phyloP scores from a whole-genome alignment of 1,140 invertebrate genomes.

The Pomacea maculata region DNA sequence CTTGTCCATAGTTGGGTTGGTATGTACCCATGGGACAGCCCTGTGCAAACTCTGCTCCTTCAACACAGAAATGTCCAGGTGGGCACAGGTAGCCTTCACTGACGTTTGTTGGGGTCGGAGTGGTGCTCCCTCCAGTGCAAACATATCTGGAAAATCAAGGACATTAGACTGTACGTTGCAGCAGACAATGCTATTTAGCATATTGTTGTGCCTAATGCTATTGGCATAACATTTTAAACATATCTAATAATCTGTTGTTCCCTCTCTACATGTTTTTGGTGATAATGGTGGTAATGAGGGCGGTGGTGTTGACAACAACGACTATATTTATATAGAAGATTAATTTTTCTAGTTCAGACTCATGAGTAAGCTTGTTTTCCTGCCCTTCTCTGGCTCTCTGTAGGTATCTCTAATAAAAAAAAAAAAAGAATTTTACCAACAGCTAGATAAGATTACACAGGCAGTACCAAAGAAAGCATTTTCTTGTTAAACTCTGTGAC shows the following conservation, averaged over 20 bases:
- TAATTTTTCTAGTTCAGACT: too few relatives aligned
- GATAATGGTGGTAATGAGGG: not conserved
- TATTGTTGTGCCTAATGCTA: not conserved
- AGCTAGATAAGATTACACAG: too few relatives aligned
- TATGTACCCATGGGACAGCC: constrained; percentile 59
- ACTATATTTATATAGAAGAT: too few relatives aligned
- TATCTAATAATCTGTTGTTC: not conserved
- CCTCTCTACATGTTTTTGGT: too few relatives aligned
- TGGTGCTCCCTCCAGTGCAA: constrained; percentile 57
- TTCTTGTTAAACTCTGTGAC: too few relatives aligned
- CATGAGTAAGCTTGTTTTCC: too few relatives aligned
- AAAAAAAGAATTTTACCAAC: too few relatives aligned
- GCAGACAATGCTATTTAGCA: not conserved
- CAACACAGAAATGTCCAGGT: constrained; percentile 53
- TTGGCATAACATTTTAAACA: not conserved
- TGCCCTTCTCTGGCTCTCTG: too few relatives aligned
- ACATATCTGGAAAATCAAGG: constrained; percentile 47
- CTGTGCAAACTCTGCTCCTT: constrained; percentile 48
- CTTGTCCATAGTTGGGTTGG: constrained; percentile 50
- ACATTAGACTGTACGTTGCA: not conserved
- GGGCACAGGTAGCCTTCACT: constrained; percentile 56
- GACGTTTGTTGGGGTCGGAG: constrained; percentile 46
- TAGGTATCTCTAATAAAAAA: too few relatives aligned
- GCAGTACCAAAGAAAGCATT: too few relatives aligned
- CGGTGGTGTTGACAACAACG: not conserved